Evolutionary conservation across 2,888 invertebrate species (phyloP), one percentile per base, ranked within the genome.

Genomic region (Drosophila formosana): DNA sequence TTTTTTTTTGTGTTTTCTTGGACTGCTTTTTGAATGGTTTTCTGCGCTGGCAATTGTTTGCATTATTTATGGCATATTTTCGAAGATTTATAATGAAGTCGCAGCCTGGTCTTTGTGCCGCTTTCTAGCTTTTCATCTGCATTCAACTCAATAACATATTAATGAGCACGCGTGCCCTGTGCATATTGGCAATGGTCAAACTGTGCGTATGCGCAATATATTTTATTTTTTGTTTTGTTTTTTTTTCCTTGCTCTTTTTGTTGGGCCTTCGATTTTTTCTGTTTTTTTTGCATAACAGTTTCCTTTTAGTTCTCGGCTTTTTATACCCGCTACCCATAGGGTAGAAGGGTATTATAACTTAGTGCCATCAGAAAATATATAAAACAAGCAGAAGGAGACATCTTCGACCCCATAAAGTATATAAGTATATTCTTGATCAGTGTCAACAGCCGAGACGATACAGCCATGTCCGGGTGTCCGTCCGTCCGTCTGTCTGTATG

Each of bases 41-140:
- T 71, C 49, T 45, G 71, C 51, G 71, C 72, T 72, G 82, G 88
- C 75, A 88, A 85, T 85, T 82, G 86, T 82, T 82, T 83, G 86
- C 86, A 83, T 83, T 83, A 83, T 83, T 83, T 85, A 83, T 83
- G 83, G 88, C 75, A 85, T 88, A 88, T 88, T 83, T 88, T 88
- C 86, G 75, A 88, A 82, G 88, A 83, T 86, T 88, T 88, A 86
- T 88, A 83, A 83, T 83, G 88, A 84, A 87, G 87, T 87, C 68
- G 66, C 71, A 53, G 66, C 32, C 67, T 62, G 78, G 47, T 65
- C 75, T 70, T 70, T 66, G 75, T 78, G 18, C 62, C 50, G 62
- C 32, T 76, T 78, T 50, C 65, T 73, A 76, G 75, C 69, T 78
- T 18, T 18, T 69, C 75, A 76, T 76, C 78, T 77, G 75, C 75